These are phyloP conservation scores for Cryptomyrus ogoouensis DNA, from an alignment of 2,113 vertebrate species.

Conservation along the genomic window DNA sequence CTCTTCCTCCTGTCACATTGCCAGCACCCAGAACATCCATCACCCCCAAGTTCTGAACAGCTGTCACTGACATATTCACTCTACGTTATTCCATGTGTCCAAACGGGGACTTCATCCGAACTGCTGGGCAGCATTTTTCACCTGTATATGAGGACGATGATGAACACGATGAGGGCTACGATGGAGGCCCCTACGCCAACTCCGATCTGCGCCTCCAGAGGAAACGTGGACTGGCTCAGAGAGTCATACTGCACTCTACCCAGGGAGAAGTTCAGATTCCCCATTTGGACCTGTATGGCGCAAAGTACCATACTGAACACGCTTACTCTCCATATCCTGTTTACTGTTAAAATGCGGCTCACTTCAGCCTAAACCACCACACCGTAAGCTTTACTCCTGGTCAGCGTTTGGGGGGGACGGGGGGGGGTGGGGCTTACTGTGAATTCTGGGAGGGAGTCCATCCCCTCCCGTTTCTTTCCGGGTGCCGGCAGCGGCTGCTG, in stretches of 20 bases:
- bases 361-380: not conserved
- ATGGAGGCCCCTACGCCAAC: slow-evolving; percentile 85
- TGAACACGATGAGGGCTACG: slow-evolving; percentile 84
- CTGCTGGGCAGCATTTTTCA: slow-evolving; percentile 37
- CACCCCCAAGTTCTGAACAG: not conserved
- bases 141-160: slow-evolving; percentile 97
- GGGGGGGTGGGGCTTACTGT: slow-evolving; percentile 63
- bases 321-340: not conserved
- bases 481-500: slow-evolving; percentile 73
- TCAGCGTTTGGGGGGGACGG: not conserved
- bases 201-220: slow-evolving; percentile 87
- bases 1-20: slow-evolving; percentile 81
- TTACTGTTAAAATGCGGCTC: not conserved
- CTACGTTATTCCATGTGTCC: not conserved
- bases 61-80: not conserved
- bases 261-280: slow-evolving; percentile 82
- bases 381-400: not conserved
- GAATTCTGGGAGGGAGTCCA: slow-evolving; percentile 80
- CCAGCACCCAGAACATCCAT: not conserved
- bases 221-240: slow-evolving; percentile 80
- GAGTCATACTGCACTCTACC: slow-evolving; percentile 88
- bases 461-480: slow-evolving; percentile 68
- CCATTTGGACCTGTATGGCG: slow-evolving; percentile 81
- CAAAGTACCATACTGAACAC: not conserved
- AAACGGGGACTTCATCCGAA: not conserved